phyloP scores from a whole-genome alignment of 2,888 invertebrate species.

The Nesidiocoris tenuis region DNA sequence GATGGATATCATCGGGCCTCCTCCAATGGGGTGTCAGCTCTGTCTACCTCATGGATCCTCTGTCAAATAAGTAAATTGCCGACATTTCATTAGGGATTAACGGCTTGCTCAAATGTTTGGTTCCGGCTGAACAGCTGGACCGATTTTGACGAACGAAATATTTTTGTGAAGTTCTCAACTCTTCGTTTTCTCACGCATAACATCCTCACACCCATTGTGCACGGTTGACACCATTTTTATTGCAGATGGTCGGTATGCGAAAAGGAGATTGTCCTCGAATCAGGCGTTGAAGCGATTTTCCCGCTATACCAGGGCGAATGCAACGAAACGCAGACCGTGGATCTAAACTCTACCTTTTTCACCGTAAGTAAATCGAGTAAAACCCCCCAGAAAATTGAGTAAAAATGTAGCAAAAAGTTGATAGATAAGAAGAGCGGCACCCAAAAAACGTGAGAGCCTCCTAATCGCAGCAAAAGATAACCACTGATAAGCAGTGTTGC shows the following conservation, averaged over 20 bases:
- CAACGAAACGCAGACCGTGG: conserved; percentile 39
- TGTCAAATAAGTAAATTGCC: conserved; percentile 75
- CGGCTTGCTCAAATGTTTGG: too few relatives aligned
- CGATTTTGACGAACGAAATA: too few relatives aligned
- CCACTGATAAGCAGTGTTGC: too few relatives aligned
- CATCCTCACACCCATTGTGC: too few relatives aligned
- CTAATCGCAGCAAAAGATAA: too few relatives aligned
- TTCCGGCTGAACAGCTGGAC: too few relatives aligned
- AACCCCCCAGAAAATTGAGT: background rate
- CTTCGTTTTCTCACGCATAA: too few relatives aligned
- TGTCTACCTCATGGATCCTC: conserved; percentile 79
- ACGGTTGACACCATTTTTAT: too few relatives aligned
- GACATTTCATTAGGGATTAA: too few relatives aligned
- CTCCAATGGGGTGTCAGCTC: conserved; percentile 79
- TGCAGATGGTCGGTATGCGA: conserved; percentile 77
- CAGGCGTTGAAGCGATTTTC: conserved; percentile 70
- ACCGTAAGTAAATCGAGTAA: background rate
- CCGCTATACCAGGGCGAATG: conserved; percentile 78
- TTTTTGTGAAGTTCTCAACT: background rate
- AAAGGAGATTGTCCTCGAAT: conserved; percentile 69
- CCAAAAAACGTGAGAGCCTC: too few relatives aligned
- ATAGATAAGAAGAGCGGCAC: too few relatives aligned
- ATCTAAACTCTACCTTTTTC: conserved; percentile 16
- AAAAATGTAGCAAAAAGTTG: too few relatives aligned
- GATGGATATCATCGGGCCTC: conserved; percentile 85